Evolutionary conservation across 2,888 invertebrate genomes (phyloP), one percentile per base, ranked within the genome.

Genomic region (Paralinhomoeus sp.): DNA sequence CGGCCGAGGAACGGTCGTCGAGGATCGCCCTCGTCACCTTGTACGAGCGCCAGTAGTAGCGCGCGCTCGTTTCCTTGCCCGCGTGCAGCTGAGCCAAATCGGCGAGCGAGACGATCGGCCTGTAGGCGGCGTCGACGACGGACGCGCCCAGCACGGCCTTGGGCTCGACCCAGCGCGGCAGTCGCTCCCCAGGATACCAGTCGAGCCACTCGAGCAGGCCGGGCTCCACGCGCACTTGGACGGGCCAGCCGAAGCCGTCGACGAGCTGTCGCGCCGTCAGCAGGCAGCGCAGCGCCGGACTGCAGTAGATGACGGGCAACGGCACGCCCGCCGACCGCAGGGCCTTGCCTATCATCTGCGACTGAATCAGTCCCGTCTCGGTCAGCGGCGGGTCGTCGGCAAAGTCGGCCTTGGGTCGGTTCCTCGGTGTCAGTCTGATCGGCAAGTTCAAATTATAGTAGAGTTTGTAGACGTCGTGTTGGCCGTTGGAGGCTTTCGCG

Each of bases 371-470:
- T 3, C 89, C 89, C 42, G 87, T 71, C 45, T 79, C 77, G 7
- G 89, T 89, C 47, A 89, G 67, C 2, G 89, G 89, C 43, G 79
- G 75, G 65, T 89, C 89, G 53, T 75, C 75, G 36, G 73, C 68
- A 68, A 78, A 87, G 24, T 80, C 76, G 42, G 73, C 71, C 23
- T 71, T 71, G 63, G 68, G 49, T 83, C 73, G 51, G 71, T 38
- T 24, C 7, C 7, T 12, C 5, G 40, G 15, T 17, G 34, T 78
- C 53, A 89, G 65, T 22, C 67, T 68, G 47, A 74, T 71, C 1
- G 89, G 89, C 78, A 89, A 76, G 61, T 91, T 89, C 43, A 89
- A 69, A 64, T 89, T 85, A n/a, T n/a, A n/a, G 60, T 78, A 77
- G 46, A 81, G 71, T 38, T 75, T 67, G 59, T 87, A 89, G n/a